These are phyloP conservation scores for Crambe crambe DNA, from an alignment of 37 sponge, comb jelly and placozoan species.

Conservation along the genomic window DNA sequence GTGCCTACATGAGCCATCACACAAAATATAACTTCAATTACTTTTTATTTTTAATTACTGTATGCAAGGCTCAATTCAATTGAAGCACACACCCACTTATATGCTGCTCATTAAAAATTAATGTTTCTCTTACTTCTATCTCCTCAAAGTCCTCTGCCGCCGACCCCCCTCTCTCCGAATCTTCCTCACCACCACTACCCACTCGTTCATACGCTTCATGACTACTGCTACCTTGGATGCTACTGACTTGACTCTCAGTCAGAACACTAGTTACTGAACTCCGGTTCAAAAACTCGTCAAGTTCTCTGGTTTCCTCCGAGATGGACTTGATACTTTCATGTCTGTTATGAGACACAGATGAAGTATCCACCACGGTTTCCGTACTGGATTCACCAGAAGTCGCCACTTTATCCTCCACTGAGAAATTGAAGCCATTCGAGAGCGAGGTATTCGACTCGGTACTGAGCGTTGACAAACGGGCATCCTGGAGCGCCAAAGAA, in stretches of 20 bases:
- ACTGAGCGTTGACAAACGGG: neutral
- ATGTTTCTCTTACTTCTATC: neutral
- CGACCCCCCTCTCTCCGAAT: conserved; percentile 6
- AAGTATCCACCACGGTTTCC: neutral
- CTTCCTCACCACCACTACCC: neutral
- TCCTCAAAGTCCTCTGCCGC: neutral
- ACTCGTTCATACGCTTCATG: neutral
- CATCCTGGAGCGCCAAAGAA: neutral
- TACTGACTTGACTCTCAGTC: neutral
- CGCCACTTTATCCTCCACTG: neutral
- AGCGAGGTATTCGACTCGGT: neutral
- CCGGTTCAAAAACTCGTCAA: conserved; percentile 18
- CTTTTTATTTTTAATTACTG: too few relatives aligned
- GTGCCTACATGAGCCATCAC: neutral
- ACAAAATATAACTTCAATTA: neutral
- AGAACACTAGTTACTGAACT: conserved; percentile 16
- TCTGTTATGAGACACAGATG: neutral
- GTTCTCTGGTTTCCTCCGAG: conserved; percentile 8
- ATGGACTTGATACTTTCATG: neutral
- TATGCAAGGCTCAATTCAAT: too few relatives aligned
- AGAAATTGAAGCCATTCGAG: neutral
- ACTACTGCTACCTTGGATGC: neutral
- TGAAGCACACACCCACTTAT: too few relatives aligned
- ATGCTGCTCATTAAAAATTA: too few relatives aligned
- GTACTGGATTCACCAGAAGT: neutral